A percentile compares a stretch with the other conserved stretches of the same genome.
These are phyloP conservation scores for Thamnophis sirtalis DNA, from an alignment of 2,113 vertebrate genomes.

Conservation along the genomic window DNA sequence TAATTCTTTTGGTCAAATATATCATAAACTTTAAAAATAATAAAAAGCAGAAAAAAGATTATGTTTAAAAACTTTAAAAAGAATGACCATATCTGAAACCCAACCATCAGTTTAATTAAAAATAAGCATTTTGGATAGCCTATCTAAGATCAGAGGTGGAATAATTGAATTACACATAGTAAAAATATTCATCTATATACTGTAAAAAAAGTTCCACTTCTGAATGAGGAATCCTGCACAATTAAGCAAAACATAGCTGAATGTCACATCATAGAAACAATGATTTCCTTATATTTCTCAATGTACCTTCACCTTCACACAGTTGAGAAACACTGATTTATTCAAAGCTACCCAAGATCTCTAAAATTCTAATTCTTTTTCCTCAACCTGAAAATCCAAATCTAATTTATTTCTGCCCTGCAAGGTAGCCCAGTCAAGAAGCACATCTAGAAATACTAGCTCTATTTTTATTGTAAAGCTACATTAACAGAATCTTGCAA, in stretches of 20 bases:
- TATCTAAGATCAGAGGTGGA: too few species aligned
- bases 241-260: background rate
- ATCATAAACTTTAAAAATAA: background rate
- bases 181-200: background rate
- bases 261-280: background rate
- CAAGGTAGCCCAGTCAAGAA: background rate
- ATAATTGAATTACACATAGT: background rate
- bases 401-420: background rate
- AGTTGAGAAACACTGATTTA: background rate
- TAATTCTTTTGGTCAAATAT: conserved; percentile 29
- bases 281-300: background rate
- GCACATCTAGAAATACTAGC: background rate
- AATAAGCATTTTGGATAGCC: background rate
- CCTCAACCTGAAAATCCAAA: background rate
- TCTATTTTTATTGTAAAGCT: background rate
- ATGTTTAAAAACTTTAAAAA: background rate
- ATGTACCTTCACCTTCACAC: background rate
- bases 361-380: background rate
- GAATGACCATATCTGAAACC: background rate
- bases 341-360: background rate
- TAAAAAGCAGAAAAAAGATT: background rate
- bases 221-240: background rate
- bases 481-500: background rate
- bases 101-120: background rate
- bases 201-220: background rate